These are phyloP conservation scores for Patella caerulea DNA, from an alignment of 2,888 invertebrate species.

Conservation along the genomic window DNA sequence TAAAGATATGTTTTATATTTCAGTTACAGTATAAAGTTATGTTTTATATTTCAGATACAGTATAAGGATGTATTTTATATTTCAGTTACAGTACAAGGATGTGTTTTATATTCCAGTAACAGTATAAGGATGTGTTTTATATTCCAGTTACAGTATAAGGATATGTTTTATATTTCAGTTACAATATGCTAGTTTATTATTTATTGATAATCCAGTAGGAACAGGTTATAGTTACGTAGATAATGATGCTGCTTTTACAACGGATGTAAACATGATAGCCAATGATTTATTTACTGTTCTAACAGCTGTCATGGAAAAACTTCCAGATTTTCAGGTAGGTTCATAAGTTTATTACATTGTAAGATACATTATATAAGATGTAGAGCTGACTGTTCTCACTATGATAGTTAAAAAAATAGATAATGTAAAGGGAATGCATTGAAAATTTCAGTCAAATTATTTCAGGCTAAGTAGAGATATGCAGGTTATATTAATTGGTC, in stretches of 20 bases:
- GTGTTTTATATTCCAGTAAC: conserved; percentile 75
- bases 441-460: too few relatives aligned
- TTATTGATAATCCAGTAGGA: conserved; percentile 92
- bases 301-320: conserved; percentile 78
- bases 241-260: conserved; percentile 73
- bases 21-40: too few relatives aligned
- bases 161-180: conserved; percentile 74
- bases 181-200: conserved; percentile 84
- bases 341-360: conserved; percentile 2
- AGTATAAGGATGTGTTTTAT: conserved; percentile 69
- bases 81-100: not conserved
- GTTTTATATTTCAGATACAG: too few relatives aligned
- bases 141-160: conserved; percentile 77
- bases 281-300: conserved; percentile 83
- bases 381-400: too few relatives aligned
- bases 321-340: conserved; percentile 78
- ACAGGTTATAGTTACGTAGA: conserved; percentile 88
- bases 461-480: too few relatives aligned
- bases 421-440: too few relatives aligned
- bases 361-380: too few relatives aligned
- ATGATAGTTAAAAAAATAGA: too few relatives aligned
- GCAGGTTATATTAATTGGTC: too few relatives aligned
- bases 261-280: conserved; percentile 79
- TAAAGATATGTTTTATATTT: too few relatives aligned
- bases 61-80: too few relatives aligned